Base-by-base conservation (phyloP, 2,888 invertebrate species). In the Drosophila maculinotata region DNA sequence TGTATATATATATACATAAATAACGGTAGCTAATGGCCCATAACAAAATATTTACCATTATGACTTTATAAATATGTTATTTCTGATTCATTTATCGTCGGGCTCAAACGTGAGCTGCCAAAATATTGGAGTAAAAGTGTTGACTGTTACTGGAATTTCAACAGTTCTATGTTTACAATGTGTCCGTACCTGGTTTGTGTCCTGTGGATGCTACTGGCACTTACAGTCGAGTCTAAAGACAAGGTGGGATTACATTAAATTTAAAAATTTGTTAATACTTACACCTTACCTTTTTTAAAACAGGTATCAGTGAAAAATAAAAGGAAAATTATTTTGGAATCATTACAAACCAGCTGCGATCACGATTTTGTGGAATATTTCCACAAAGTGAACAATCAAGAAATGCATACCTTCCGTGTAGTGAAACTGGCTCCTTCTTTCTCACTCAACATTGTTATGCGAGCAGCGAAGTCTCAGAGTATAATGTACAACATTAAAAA, bases 321-420 rank as follows among this genome's bases (percentile, higher is more conserved):
- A 30, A 0, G 31, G 0, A 63, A 53, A 3, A 0, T 62, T 2
- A 6, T 52, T 4, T 1, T 62, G 7, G 36, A 62, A 7, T 48
- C 69, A 4, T 12, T 65, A n/a, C 35, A 65, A 17, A 74, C 75
- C 8, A 17, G 20, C 1, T 53, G 62, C 14, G 79, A 76, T 56
- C 65, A 65, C 17, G 41, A 78, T 14, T 49, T 41, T 33, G 75
- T 78, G 12, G 60, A 69, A 23, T 69, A 67, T 8, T 76, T 78
- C 25, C 20, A 7, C 0, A 36, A 23, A 17, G 39, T 47, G 17
- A 44, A 59, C 1, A 23, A 20, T 12, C 12, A 47, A 3, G n/a
- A 30, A 25, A 9, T 76, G 0, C 41, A 64, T 3, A 49, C 58
- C 1, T 75, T 75, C 5, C 57, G 53, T 0, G 73, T 75, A 0